Percentiles rank a stretch among this genome's conserved stretches.
Evolutionary conservation across 2,797 vertebrate genomes (phyloP).

Genomic region (Muscicapa comitata): DNA sequence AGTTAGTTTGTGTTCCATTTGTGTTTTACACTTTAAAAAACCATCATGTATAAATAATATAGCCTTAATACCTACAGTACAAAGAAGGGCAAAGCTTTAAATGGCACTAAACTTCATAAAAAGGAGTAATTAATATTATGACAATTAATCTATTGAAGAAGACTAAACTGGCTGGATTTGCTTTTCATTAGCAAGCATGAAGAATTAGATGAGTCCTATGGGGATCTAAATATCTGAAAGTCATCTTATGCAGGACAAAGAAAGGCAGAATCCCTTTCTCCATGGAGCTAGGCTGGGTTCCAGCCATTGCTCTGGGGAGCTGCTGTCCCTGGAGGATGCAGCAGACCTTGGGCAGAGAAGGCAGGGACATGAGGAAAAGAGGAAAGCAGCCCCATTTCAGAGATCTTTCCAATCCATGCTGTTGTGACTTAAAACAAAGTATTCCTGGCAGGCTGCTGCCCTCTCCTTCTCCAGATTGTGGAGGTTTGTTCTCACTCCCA

Average conservation of each 20-base stretch:
- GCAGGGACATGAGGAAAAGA: not conserved
- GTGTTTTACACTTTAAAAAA: not conserved
- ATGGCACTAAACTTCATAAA: not conserved
- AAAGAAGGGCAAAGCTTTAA: conserved; percentile 8
- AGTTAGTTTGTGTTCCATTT: not conserved
- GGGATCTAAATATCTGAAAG: not conserved
- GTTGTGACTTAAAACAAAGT: not conserved
- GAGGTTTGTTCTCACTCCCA: not conserved
- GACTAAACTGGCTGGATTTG: not conserved
- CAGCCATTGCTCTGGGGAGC: not conserved
- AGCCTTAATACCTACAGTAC: not conserved
- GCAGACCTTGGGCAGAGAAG: not conserved
- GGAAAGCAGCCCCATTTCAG: not conserved
- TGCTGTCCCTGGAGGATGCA: not conserved
- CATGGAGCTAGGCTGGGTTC: not conserved
- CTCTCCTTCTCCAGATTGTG: not conserved
- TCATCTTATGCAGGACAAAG: not conserved
- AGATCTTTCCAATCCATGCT: not conserved
- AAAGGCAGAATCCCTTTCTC: not conserved
- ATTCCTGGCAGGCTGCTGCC: not conserved
- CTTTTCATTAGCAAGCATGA: not conserved
- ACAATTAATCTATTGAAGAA: not conserved
- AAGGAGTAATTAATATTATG: conserved; percentile 6
- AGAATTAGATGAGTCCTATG: not conserved
- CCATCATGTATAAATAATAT: not conserved